Base-by-base conservation (phyloP, 2,888 invertebrate genomes). In the Yponomeuta sedellus region DNA sequence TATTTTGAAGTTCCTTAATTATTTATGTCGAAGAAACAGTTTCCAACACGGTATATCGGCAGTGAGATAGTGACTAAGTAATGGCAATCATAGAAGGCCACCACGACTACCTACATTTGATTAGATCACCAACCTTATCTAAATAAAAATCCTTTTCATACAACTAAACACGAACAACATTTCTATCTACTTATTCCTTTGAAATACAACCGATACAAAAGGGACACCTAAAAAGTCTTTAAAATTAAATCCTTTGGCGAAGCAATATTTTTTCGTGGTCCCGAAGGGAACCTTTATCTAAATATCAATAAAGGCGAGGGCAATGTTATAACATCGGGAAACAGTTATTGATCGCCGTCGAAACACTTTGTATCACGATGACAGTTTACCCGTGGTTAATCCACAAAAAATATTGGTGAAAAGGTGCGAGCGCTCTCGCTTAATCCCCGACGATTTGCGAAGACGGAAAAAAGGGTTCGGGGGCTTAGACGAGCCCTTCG, bases 391-490 rank as follows among this genome's bases (percentile, higher is more conserved):
- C 76, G 73, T 79, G 75, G 79, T 79, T 86, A 80, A 87, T 81
- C 82, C 83, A 78, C 80, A 83, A 85, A 86, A 87, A 86, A 86
- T 83, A 86, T 85, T 85, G 82, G 79, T 77, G 81, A 80, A 82
- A 88, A 88, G 86, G 87, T 88, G 86, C 80, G 82, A 88, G 84
- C 83, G 81, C 79, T 83, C 78, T 74, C 77, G 77, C 83, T 82
- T 89, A 89, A 89, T 90, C 88, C 86, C 74, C 79, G 85, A 85
- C 88, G 86, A 90, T 90, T 90, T 88, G 85, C 81, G 81, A 85
- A 88, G 85, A 84, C 77, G 85, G 83, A 85, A 87, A 88, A 89
- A 89, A 85, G 87, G 89, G 88, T 87, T 86, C 78, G 77, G 71
- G n/a, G 61, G 61, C 61, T 56, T 57, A 61, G 57, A 28, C 16